Percentiles rank a stretch among this genome's conserved stretches.
Conservation (phyloP, 2,113 vertebrate species). For the Leucoraja erinaceus region DNA sequence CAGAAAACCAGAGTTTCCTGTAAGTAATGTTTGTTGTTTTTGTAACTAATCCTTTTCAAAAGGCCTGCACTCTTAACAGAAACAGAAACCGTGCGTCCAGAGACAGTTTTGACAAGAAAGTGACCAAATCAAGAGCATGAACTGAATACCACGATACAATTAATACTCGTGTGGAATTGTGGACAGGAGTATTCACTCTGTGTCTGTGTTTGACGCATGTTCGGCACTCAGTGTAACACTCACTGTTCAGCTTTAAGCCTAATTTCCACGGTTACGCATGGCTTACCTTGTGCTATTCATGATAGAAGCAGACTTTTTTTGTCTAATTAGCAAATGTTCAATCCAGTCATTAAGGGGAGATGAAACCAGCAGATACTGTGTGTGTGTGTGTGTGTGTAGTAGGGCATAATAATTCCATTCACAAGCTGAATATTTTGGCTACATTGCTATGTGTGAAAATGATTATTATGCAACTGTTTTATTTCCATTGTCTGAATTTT, state of each 20-base stretch:
- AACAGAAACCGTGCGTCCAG: neutral
- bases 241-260: neutral
- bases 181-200: neutral
- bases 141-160: neutral
- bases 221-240: neutral
- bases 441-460: neutral
- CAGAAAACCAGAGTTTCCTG: neutral
- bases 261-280: neutral
- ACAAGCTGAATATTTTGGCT: neutral
- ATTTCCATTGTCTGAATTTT: neutral
- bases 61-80: neutral
- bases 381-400: neutral
- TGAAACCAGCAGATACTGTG: neutral
- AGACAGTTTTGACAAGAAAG: neutral
- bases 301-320: neutral
- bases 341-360: conserved; percentile 1
- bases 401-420: neutral
- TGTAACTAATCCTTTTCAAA: neutral
- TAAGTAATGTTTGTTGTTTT: neutral
- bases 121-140: neutral
- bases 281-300: neutral
- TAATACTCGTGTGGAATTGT: neutral
- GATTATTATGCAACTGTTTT: neutral
- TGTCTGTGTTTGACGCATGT: neutral
- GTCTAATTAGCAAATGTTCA: neutral